Evolutionary conservation across 2,888 invertebrate genomes (phyloP), one percentile per base, ranked within the genome.

Genomic region (Athalia circularis): DNA sequence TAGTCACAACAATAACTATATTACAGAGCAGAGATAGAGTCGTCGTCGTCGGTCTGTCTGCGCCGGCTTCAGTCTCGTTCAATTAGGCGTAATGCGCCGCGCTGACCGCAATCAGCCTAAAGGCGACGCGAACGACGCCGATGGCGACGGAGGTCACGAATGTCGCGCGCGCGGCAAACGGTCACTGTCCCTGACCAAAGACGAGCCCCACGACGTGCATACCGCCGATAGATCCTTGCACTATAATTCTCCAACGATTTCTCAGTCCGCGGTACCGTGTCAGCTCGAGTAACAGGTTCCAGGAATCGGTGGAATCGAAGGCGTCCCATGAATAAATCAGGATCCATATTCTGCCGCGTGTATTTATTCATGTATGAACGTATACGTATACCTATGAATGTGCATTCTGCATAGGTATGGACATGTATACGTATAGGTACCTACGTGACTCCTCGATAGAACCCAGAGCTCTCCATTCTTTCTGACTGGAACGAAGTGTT

Each of bases 51-150:
- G 80, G 29, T 61, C 75, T 67, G 78, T 75, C 79, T 70, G 72
- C n/a, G 64, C 72, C 75, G 72, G 57, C 45, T 61, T 74, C 68
- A 80, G 79, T 77, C 80, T 77, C 78, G 77, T 82, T 84, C 84
- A 84, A 84, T 84, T 83, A 83, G 79, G 81, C 83, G 83, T 82
- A 84, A 82, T 83, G 82, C 79, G 81, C 70, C 75, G 50, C 75
- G 75, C 75, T 75, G 75, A 62, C 75, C 75, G 75, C 75, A 75
- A 75, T 75, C 75, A 75, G 62, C 75, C 75, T 50, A 64, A 75
- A 75, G 75, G 75, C 75, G 62, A 75, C 75, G 47, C n/a, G 64
- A 75, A 62, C 75, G 75, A 75, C 62, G 75, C 75, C 75, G 62
- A 75, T 62, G 75, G 75, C 75, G 80, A 79, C 67, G 67, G 64